Conservation (phyloP, 2,113 vertebrate species). For the Oriolus oriolus region DNA sequence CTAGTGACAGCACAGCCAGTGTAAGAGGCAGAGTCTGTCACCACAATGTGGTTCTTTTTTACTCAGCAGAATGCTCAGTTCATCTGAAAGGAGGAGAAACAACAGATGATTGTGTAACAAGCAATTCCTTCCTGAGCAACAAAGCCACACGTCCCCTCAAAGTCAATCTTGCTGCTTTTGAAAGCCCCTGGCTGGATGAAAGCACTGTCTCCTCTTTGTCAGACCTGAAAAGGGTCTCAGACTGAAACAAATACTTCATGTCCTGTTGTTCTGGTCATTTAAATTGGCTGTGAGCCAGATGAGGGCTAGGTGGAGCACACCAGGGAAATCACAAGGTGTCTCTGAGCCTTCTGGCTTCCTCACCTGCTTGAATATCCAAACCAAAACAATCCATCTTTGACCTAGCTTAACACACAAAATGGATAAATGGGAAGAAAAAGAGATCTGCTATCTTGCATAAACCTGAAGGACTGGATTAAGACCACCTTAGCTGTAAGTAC, state of each 20-base stretch:
- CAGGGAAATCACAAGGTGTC: neutral
- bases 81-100: conserved; percentile 65
- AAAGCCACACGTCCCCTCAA: neutral
- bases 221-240: neutral
- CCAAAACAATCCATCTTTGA: neutral
- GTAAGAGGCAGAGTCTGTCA: conserved; percentile 67
- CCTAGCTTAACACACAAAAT: neutral
- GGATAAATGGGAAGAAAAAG: neutral
- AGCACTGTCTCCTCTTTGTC: neutral
- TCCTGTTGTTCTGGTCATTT: neutral
- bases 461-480: neutral
- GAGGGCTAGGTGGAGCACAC: neutral
- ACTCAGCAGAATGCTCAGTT: conserved; percentile 60
- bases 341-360: neutral
- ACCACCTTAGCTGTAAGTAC: neutral
- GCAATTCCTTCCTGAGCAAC: neutral
- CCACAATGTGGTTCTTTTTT: conserved; percentile 69
- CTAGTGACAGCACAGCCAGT: conserved; percentile 77
- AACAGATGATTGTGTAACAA: neutral
- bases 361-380: neutral
- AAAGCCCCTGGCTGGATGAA: neutral
- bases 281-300: neutral
- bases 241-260: neutral
- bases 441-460: neutral
- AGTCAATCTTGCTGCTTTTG: neutral